Conservation (phyloP, 1,140 invertebrate genomes). For the Idris sp. region DNA sequence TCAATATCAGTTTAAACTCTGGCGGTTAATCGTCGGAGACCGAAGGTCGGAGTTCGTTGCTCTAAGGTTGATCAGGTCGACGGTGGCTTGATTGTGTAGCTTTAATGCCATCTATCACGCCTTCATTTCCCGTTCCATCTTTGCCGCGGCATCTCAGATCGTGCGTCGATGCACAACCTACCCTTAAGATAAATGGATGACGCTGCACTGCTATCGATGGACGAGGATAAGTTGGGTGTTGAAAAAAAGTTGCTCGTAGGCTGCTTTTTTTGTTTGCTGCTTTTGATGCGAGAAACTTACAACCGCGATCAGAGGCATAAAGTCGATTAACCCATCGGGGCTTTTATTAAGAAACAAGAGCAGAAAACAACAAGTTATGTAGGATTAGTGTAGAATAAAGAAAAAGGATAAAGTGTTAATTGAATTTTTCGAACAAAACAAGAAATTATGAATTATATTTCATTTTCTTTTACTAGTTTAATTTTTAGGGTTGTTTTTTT, state of each 20-base stretch:
- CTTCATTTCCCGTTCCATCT: constrained; percentile 68
- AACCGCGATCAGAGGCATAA: constrained; percentile 1
- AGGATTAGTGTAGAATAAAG: constrained; percentile 2
- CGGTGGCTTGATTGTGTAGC: constrained; percentile 68
- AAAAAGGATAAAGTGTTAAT: constrained; percentile 10
- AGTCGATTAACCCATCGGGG: constrained; percentile 24
- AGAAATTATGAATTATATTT: no score
- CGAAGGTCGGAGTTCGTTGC: constrained; percentile 51
- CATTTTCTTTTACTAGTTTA: no score
- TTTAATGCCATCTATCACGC: constrained; percentile 72
- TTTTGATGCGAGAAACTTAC: constrained; percentile 12
- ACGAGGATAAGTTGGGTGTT: constrained; percentile 55
- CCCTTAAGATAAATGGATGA: constrained; percentile 73
- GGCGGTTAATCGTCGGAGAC: constrained; percentile 64
- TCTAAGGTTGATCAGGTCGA: constrained; percentile 51
- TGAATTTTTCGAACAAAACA: no score
- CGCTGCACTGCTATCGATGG: constrained; percentile 44
- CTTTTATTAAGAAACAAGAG: constrained; percentile 19
- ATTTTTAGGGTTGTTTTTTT: no score
- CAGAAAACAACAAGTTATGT: constrained; percentile 2
- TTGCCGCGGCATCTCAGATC: constrained; percentile 45
- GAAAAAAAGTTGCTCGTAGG: constrained; percentile 44
- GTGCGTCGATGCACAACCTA: constrained; percentile 44
- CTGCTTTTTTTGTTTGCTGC: constrained; percentile 64
- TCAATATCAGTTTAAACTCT: constrained; percentile 68